A percentile compares a stretch with the other conserved stretches of the same genome.
These are phyloP conservation scores for Thryonomys swinderianus DNA, from an alignment of 2,113 vertebrate species.

Conservation along the genomic window DNA sequence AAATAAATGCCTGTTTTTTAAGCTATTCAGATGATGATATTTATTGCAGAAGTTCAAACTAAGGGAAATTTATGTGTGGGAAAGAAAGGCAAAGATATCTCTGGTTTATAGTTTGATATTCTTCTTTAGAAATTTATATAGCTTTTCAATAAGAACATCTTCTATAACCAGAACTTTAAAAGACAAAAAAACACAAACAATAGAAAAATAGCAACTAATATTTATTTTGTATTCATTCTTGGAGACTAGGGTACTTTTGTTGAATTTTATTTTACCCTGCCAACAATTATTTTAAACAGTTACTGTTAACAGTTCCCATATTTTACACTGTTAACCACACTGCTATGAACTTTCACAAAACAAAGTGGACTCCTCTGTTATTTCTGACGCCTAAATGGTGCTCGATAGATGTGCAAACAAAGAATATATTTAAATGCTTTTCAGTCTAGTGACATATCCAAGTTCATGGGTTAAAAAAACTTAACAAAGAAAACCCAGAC, in stretches of 20 bases:
- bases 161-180: not conserved
- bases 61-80: not conserved
- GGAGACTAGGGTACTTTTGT: not conserved
- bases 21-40: not conserved
- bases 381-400: not conserved
- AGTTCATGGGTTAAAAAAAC: not conserved
- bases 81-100: not conserved
- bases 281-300: not conserved
- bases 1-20: not conserved
- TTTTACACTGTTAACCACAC: not conserved
- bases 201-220: not conserved
- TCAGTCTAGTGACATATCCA: not conserved
- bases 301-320: not conserved
- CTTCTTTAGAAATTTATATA: not conserved
- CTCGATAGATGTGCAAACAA: not conserved
- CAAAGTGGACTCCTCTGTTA: constrained; percentile 13
- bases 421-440: constrained; percentile 5
- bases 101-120: not conserved
- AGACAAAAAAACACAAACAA: not conserved
- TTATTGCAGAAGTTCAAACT: not conserved
- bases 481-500: not conserved
- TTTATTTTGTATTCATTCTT: constrained; percentile 19
- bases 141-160: constrained; percentile 4
- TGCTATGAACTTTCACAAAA: not conserved
- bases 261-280: not conserved